Conservation (phyloP, 2,113 vertebrate species). For the Crypturellus undulatus region DNA sequence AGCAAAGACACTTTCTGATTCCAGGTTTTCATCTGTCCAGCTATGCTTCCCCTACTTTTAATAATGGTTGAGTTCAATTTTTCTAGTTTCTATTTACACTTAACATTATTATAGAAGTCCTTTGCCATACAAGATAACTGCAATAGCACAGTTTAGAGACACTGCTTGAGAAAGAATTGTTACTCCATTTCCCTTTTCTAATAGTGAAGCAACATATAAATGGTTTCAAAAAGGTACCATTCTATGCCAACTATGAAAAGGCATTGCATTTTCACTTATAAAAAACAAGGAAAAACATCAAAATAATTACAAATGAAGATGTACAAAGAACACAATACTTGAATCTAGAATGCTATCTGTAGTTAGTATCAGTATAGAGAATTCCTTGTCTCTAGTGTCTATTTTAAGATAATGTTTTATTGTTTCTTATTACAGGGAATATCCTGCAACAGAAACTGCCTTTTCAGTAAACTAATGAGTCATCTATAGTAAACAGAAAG, state of each 20-base stretch:
- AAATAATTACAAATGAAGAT: neutral
- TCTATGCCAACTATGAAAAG: neutral
- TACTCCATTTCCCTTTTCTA: neutral
- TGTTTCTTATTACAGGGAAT: neutral
- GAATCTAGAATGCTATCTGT: neutral
- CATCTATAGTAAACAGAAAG: neutral
- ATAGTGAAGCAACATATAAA: neutral
- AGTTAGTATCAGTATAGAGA: neutral
- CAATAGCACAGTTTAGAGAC: neutral
- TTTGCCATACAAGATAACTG: neutral
- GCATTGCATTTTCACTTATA: neutral
- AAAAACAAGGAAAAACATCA: neutral
- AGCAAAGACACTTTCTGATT: neutral
- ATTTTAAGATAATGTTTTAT: neutral
- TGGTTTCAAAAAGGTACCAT: neutral
- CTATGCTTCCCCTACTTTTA: neutral
- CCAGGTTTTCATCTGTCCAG: neutral
- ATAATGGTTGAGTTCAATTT: neutral
- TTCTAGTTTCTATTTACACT: neutral
- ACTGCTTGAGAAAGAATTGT: neutral
- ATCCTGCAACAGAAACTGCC: neutral
- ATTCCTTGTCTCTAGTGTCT: neutral
- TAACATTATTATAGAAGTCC: neutral
- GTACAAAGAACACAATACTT: neutral
- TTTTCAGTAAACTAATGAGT: neutral